Evolutionary conservation across 2,797 vertebrate genomes (phyloP).

Genomic region (Erethizon dorsatum): DNA sequence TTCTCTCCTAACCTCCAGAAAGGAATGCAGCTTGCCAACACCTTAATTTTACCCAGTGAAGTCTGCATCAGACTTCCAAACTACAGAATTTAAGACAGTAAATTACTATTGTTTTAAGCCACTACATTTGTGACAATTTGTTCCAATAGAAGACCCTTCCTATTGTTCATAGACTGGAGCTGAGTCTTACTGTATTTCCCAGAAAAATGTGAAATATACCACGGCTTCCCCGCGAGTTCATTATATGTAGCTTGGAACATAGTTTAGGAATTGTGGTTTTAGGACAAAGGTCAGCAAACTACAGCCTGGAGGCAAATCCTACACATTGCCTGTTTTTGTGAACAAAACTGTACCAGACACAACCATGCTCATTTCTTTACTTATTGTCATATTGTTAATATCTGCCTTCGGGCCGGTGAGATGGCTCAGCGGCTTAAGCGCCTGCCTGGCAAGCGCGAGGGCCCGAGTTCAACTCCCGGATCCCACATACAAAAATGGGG

Average conservation of each 20-base stretch:
- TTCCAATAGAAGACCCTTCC: slow-evolving; percentile 38
- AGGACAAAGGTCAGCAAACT: neutral
- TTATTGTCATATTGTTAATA: neutral
- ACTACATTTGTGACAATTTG: slow-evolving; percentile 12
- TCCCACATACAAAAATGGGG: too few species aligned
- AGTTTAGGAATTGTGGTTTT: slow-evolving; percentile 51
- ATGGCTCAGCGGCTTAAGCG: too few species aligned
- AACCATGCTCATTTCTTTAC: slow-evolving; percentile 1
- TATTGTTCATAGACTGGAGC: neutral
- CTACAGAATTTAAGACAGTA: slow-evolving; percentile 29
- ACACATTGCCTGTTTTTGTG: neutral
- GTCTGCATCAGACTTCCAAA: slow-evolving; percentile 25
- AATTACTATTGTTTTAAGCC: slow-evolving; percentile 38
- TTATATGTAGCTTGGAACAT: slow-evolving; percentile 7
- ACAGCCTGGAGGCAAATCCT: neutral
- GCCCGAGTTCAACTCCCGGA: too few species aligned
- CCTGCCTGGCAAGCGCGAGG: too few species aligned
- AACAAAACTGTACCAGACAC: slow-evolving; percentile 39
- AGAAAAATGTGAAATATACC: slow-evolving; percentile 50
- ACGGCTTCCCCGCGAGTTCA: slow-evolving; percentile 34
- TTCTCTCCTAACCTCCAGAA: slow-evolving; percentile 6
- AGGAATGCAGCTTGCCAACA: slow-evolving; percentile 48
- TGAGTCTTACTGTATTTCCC: slow-evolving; percentile 47
- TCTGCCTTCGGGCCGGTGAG: too few species aligned
- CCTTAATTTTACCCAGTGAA: slow-evolving; percentile 37